Conservation (phyloP, 1,140 invertebrate genomes). For the Leptinotarsa texana region DNA sequence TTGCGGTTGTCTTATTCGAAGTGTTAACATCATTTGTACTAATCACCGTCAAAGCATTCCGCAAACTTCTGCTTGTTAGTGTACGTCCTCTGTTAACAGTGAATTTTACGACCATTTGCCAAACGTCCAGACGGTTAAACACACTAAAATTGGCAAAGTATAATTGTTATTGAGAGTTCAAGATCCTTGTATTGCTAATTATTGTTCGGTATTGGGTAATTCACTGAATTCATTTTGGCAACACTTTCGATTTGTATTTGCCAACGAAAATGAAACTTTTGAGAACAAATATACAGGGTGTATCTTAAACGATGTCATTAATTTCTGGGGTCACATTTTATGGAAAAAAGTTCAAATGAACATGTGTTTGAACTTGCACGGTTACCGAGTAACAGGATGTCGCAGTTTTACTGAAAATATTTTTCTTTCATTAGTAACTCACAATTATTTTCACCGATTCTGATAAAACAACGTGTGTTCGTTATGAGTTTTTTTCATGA, state of each 20-base stretch:
- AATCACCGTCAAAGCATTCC: neutral
- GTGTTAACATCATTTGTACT: neutral
- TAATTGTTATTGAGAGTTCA: conserved; percentile 19
- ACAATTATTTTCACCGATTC: too few species aligned
- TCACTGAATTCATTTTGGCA: conserved; percentile 25
- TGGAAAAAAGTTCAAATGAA: too few species aligned
- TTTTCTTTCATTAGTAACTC: too few species aligned
- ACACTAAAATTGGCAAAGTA: conserved; percentile 15
- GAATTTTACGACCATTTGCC: conserved; percentile 6
- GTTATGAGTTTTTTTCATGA: too few species aligned
- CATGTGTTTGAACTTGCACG: too few species aligned
- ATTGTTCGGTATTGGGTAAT: conserved; percentile 21
- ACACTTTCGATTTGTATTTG: conserved; percentile 15
- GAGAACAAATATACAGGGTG: too few species aligned
- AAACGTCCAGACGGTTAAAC: conserved; percentile 15
- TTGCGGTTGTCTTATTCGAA: neutral
- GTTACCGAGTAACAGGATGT: too few species aligned
- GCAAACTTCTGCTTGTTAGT: neutral
- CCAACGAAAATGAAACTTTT: neutral
- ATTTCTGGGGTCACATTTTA: too few species aligned
- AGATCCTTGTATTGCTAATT: conserved; percentile 16
- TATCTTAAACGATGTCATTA: too few species aligned
- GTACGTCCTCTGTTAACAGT: neutral
- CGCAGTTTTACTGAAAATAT: too few species aligned
- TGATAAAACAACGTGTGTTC: too few species aligned